These are phyloP conservation scores for Nebria brevicollis DNA, from an alignment of 2,888 invertebrate species.

Conservation along the genomic window DNA sequence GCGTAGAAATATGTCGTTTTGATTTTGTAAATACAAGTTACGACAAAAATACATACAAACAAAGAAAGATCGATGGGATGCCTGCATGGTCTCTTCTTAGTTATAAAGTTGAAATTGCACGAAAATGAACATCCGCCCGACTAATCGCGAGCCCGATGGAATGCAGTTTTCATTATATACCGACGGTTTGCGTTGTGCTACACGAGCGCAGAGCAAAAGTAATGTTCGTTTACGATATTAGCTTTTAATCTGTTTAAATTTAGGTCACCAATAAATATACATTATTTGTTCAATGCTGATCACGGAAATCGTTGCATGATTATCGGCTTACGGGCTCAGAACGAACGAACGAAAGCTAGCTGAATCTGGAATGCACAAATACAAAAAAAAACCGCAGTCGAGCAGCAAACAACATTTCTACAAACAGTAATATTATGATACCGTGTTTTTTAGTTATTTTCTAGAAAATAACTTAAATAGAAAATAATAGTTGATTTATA, in stretches of 20 bases:
- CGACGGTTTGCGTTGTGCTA: background rate
- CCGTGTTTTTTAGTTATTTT: background rate
- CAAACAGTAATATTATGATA: background rate
- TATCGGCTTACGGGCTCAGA: constrained; percentile 28
- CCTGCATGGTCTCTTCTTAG: background rate
- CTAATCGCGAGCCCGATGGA: background rate
- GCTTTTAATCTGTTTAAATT: constrained; percentile 45
- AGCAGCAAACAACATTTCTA: background rate
- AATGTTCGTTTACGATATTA: constrained; percentile 45
- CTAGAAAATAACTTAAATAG: too few relatives aligned
- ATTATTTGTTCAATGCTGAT: constrained; percentile 43
- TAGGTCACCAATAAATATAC: constrained; percentile 43
- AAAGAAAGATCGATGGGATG: background rate
- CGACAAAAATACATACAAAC: background rate
- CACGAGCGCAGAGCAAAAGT: constrained; percentile 25
- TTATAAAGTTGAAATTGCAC: background rate
- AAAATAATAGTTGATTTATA: too few relatives aligned
- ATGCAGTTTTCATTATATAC: constrained; percentile 15
- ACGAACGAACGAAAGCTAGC: background rate
- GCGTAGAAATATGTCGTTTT: too few relatives aligned
- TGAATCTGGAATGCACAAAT: too few relatives aligned
- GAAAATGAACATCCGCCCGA: constrained; percentile 1
- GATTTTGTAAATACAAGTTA: background rate
- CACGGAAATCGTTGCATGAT: constrained; percentile 27
- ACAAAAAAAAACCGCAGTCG: background rate